phyloP scores from a whole-genome alignment of 2,888 invertebrate genomes.

The Gymnoscelis rufifasciata region DNA sequence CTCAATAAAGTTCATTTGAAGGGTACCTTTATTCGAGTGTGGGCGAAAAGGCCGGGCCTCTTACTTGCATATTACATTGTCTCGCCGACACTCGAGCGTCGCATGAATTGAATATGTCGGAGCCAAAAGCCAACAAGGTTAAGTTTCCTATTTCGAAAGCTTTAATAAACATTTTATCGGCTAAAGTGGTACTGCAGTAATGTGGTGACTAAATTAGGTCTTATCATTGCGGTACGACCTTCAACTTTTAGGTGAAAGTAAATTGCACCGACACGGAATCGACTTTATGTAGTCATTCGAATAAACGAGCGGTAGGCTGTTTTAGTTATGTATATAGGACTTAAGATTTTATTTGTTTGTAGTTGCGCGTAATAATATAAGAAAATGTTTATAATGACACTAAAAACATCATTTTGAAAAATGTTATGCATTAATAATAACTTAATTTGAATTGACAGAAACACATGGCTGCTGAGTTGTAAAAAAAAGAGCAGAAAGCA shows the following conservation, averaged over 20 bases:
- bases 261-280: neutral
- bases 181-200: slow-evolving; percentile 8
- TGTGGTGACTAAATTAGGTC: slow-evolving; percentile 3
- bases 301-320: too few relatives aligned
- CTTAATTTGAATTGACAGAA: too few relatives aligned
- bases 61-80: slow-evolving; percentile 38
- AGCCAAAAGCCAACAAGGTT: slow-evolving; percentile 2
- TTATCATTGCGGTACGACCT: slow-evolving; percentile 7
- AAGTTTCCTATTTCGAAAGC: slow-evolving; percentile 1
- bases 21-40: slow-evolving; percentile 45
- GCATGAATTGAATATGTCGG: slow-evolving; percentile 14
- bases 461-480: too few relatives aligned
- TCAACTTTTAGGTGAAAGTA: neutral
- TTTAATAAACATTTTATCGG: slow-evolving; percentile 2
- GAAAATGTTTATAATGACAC: too few relatives aligned
- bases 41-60: slow-evolving; percentile 37
- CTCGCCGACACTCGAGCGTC: slow-evolving; percentile 41
- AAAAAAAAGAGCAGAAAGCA: too few relatives aligned
- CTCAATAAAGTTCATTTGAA: slow-evolving; percentile 59
- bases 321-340: too few relatives aligned
- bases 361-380: too few relatives aligned
- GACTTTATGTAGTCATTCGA: too few relatives aligned
- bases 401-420: too few relatives aligned
- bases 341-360: too few relatives aligned
- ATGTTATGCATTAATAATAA: too few relatives aligned